Conservation (phyloP, 2,113 vertebrate genomes). For the Microcebus jonahi region DNA sequence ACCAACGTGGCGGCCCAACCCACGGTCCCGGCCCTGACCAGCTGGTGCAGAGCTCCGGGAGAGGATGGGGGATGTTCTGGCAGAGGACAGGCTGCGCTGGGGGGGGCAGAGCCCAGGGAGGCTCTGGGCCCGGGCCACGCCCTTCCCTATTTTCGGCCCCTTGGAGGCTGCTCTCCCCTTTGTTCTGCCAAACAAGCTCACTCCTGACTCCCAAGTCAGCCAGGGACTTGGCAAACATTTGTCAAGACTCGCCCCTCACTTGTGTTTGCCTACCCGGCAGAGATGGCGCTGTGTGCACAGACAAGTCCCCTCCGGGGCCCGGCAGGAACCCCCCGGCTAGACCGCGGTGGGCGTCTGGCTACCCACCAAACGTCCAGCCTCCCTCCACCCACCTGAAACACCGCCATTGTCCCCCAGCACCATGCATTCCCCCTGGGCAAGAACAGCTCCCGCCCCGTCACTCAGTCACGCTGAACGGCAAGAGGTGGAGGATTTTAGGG, state of each 20-base stretch:
- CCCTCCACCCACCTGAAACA: neutral
- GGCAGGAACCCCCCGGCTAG: neutral
- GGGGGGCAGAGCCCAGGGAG: neutral
- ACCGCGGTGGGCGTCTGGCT: neutral
- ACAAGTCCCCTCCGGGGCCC: constrained; percentile 57
- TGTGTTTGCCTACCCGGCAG: constrained; percentile 62
- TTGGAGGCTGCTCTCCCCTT: constrained; percentile 70
- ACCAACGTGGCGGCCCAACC: neutral
- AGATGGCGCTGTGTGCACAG: constrained; percentile 76
- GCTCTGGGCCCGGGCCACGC: neutral
- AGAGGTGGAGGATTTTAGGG: neutral
- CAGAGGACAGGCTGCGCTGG: neutral
- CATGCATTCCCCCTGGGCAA: neutral
- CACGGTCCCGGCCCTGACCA: neutral
- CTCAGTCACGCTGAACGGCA: neutral
- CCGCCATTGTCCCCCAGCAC: neutral
- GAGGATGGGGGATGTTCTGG: neutral
- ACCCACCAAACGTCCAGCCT: neutral
- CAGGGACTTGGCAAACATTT: constrained; percentile 81
- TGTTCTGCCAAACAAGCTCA: constrained; percentile 80
- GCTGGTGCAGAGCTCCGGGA: neutral
- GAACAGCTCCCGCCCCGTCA: neutral
- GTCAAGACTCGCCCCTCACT: constrained; percentile 69
- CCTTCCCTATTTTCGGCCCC: constrained; percentile 32
- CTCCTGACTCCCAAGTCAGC: constrained; percentile 64